These are phyloP conservation scores for Cosmia pyralina DNA, from an alignment of 2,888 invertebrate genomes.

Conservation along the genomic window DNA sequence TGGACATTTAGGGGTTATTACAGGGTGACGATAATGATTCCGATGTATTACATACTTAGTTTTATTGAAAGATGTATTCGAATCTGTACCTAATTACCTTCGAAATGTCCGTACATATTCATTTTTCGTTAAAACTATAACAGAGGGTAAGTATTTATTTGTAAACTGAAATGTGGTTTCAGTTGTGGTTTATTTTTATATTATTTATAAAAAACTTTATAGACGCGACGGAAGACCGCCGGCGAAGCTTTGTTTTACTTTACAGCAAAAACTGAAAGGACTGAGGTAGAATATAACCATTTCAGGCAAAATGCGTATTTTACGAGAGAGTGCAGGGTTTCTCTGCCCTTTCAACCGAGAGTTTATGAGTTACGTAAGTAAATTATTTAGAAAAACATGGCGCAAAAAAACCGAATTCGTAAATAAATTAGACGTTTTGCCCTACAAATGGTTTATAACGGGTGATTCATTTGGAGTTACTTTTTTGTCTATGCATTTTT, in stretches of 20 bases:
- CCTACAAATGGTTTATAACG: conserved; percentile 49
- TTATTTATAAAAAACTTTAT: conserved; percentile 31
- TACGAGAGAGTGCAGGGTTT: conserved; percentile 45
- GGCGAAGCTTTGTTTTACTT: conserved; percentile 40
- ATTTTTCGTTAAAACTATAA: conserved; percentile 5
- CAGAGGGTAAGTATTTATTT: neutral
- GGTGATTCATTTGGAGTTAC: too few species aligned
- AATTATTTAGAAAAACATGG: conserved; percentile 45
- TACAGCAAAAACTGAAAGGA: conserved; percentile 32
- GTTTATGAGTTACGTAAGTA: conserved; percentile 45
- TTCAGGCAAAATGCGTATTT: conserved; percentile 40
- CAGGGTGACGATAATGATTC: conserved; percentile 19
- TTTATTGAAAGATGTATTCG: neutral
- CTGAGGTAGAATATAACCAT: conserved; percentile 33
- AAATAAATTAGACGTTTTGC: conserved; percentile 52
- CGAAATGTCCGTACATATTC: conserved; percentile 2
- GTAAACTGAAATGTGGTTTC: conserved; percentile 4
- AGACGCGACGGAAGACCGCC: conserved; percentile 21
- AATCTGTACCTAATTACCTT: neutral
- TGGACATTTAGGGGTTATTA: conserved; percentile 41
- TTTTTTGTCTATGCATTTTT: too few species aligned
- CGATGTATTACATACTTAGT: neutral
- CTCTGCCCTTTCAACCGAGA: conserved; percentile 28
- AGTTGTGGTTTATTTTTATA: conserved; percentile 24
- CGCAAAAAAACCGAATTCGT: conserved; percentile 35